A percentile compares a stretch with the other conserved stretches of the same genome.
phyloP scores from a whole-genome alignment of 2,797 vertebrate genomes.

The Lepidocolaptes lacrymiger region DNA sequence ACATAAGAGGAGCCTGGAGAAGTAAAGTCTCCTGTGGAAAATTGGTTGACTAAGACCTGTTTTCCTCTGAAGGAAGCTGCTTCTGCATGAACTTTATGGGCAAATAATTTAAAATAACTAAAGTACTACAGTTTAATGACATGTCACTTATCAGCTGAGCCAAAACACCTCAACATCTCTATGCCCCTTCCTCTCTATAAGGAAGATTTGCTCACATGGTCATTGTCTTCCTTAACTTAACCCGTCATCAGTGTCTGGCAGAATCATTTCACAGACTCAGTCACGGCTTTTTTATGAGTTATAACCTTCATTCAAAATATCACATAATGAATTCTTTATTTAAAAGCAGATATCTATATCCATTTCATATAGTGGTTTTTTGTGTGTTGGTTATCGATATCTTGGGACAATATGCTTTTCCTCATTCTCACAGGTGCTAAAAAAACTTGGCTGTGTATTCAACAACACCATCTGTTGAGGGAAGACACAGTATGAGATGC shows the following conservation, averaged over 20 bases:
- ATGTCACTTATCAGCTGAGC: neutral
- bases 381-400: neutral
- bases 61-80: neutral
- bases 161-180: neutral
- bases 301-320: neutral
- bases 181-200: neutral
- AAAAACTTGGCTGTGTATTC: neutral
- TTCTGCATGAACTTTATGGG: neutral
- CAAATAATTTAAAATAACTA: slow-evolving; percentile 22
- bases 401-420: neutral
- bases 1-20: neutral
- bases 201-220: neutral
- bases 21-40: neutral
- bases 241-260: neutral
- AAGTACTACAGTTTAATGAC: neutral
- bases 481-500: neutral
- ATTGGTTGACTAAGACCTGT: neutral
- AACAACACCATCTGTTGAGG: slow-evolving; percentile 10
- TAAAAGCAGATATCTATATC: neutral
- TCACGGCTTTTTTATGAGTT: neutral
- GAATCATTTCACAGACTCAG: neutral
- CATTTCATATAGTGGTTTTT: neutral
- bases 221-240: neutral
- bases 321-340: neutral
- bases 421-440: neutral